phyloP scores from a whole-genome alignment of 64 coral and sea anemone species.

The Cladopsammia gracilis region DNA sequence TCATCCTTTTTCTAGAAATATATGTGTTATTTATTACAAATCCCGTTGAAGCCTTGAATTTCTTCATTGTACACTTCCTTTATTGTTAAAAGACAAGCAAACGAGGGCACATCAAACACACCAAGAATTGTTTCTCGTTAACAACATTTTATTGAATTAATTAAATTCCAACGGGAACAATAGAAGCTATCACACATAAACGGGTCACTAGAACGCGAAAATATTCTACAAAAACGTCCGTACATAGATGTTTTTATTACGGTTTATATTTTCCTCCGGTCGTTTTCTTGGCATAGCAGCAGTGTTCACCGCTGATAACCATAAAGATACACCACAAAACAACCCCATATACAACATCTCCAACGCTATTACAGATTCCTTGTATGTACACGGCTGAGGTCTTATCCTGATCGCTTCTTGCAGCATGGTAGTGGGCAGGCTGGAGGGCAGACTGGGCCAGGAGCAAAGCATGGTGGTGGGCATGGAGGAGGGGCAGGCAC shows the following conservation, averaged over 20 bases:
- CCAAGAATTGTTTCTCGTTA: neutral
- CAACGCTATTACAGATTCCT: neutral
- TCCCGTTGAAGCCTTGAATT: too few relatives aligned
- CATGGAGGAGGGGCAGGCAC: constrained; percentile 42
- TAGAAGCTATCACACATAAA: constrained; percentile 44
- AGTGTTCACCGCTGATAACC: constrained; percentile 24
- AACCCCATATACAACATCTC: constrained; percentile 29
- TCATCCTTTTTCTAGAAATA: too few relatives aligned
- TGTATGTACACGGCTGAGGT: constrained; percentile 23
- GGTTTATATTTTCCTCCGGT: constrained; percentile 37
- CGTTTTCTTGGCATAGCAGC: constrained; percentile 24
- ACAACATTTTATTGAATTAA: constrained; percentile 47
- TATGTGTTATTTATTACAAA: too few relatives aligned
- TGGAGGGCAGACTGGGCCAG: constrained; percentile 44
- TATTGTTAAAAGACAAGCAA: too few relatives aligned
- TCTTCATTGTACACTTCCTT: too few relatives aligned
- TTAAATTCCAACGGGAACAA: constrained; percentile 40
- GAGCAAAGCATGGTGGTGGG: constrained; percentile 29
- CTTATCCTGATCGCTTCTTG: constrained; percentile 85
- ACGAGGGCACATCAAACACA: neutral
- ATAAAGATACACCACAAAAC: constrained; percentile 49
- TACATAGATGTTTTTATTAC: constrained; percentile 46
- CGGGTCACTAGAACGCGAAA: constrained; percentile 50
- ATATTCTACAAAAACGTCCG: constrained; percentile 65
- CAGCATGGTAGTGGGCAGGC: constrained; percentile 79